Evolutionary conservation across 2,113 vertebrate genomes (phyloP), one percentile per base, ranked within the genome.

Genomic region (Sceloporus tristichus): DNA sequence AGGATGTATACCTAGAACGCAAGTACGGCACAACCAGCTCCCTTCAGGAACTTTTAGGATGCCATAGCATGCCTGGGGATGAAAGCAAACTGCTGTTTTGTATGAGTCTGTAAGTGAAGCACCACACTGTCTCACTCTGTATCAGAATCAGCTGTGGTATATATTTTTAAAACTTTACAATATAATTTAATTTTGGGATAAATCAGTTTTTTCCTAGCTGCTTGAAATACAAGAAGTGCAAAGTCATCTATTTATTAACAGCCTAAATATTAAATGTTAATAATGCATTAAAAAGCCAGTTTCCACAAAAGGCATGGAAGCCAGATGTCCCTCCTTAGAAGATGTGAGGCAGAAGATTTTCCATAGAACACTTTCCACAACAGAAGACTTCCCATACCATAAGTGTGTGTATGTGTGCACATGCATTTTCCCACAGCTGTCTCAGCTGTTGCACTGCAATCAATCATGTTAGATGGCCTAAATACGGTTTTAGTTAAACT

Each of bases 1-100:
- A 0, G 99, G 98, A 94, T 98, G 96, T 93, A 99, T 97, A 93
- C 98, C 97, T 74, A 99, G 94, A 48, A 99, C 99, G 0, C 99
- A 99, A 16, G 99, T 98, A 79, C 99, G 97, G 90, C 99, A 99
- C 80, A 99, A 95, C 99, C 99, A 99, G 95, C 98, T 99, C n/a
- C 99, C 99, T 93, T 98, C 97, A 0, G 99, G 99, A 84, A 99
- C 98, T 92, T 99, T 99, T 81, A 99, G 96, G 23, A 99, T 99
- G 75, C 99, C 99, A 10, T 99, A 99, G 91, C 99, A 99, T 2
- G 99, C 99, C 99, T 99, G 95, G 16, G 78, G 90, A 82, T 21
- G 91, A 56, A 90, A 80, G 59, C 7, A 87, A 40, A 2, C 25
- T 81, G 2, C 34, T 75, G 25, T 59, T 82, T 82, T 85, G 29